Conservation (phyloP, 2,797 vertebrate genomes). For the Pseudochirops cupreus region DNA sequence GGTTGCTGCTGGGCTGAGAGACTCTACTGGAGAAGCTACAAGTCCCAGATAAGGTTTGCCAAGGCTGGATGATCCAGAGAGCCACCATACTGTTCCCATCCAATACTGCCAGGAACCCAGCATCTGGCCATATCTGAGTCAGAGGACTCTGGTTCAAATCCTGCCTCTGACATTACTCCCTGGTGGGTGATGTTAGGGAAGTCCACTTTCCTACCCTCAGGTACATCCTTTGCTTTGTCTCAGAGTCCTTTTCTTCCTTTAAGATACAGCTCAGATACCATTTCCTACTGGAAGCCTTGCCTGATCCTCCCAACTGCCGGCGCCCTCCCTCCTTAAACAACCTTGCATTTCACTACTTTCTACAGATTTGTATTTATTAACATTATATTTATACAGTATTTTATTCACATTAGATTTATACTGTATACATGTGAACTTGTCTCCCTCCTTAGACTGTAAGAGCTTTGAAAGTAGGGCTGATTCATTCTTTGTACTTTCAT, state of each 20-base stretch:
- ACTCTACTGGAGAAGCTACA: constrained; percentile 51
- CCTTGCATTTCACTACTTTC: not conserved
- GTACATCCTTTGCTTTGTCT: not conserved
- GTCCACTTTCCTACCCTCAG: not conserved
- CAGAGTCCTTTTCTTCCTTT: not conserved
- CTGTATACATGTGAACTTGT: not conserved
- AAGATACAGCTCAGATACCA: not conserved
- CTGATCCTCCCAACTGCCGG: not conserved
- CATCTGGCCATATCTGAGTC: not conserved
- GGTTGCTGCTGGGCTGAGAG: constrained; percentile 62
- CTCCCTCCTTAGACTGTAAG: not conserved
- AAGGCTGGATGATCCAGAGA: constrained; percentile 21
- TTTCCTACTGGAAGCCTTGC: not conserved
- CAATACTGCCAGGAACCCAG: not conserved
- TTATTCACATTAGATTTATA: not conserved
- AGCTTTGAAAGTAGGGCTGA: not conserved
- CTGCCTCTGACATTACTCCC: not conserved
- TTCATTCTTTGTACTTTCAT: not conserved
- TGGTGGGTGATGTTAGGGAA: not conserved
- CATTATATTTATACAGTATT: too few species aligned
- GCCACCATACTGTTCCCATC: not conserved
- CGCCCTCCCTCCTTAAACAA: not conserved
- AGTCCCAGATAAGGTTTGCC: constrained; percentile 63
- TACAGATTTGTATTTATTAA: not conserved
- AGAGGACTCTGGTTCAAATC: not conserved